Conservation (phyloP, 2,888 invertebrate species). For the Apomyelois bistriatella region DNA sequence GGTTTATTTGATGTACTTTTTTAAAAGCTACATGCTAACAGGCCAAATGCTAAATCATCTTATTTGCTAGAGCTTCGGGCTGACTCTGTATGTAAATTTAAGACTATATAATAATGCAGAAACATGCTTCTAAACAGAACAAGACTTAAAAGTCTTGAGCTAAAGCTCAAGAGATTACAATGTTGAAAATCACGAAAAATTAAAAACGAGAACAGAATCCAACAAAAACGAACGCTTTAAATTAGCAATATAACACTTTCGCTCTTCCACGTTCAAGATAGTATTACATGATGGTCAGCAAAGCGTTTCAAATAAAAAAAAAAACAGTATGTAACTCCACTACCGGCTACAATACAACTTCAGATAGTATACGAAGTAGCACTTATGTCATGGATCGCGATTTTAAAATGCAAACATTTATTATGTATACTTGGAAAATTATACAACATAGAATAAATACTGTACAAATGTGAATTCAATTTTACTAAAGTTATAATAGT, state of each 20-base stretch:
- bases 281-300: constrained; percentile 57
- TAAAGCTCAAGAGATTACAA: too few species aligned
- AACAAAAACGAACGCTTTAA: constrained; percentile 29
- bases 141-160: too few species aligned
- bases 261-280: constrained; percentile 40
- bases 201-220: constrained; percentile 16
- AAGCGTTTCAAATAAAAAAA: constrained; percentile 46
- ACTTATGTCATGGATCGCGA: constrained; percentile 51
- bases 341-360: constrained; percentile 26
- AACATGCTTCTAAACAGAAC: too few species aligned
- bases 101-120: too few species aligned
- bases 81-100: too few species aligned
- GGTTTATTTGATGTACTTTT: too few species aligned
- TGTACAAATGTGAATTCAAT: not conserved
- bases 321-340: constrained; percentile 24
- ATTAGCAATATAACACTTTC: constrained; percentile 57
- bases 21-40: too few species aligned
- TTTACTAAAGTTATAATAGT: not conserved
- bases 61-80: too few species aligned
- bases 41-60: too few species aligned
- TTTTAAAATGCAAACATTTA: constrained; percentile 36
- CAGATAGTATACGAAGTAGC: constrained; percentile 25
- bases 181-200: not conserved
- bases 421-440: constrained; percentile 30
- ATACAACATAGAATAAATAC: constrained; percentile 19